Percentiles rank a stretch among this genome's conserved stretches.
Evolutionary conservation across 2,888 invertebrate species (phyloP).

Genomic region (Toxonevra muliebris): DNA sequence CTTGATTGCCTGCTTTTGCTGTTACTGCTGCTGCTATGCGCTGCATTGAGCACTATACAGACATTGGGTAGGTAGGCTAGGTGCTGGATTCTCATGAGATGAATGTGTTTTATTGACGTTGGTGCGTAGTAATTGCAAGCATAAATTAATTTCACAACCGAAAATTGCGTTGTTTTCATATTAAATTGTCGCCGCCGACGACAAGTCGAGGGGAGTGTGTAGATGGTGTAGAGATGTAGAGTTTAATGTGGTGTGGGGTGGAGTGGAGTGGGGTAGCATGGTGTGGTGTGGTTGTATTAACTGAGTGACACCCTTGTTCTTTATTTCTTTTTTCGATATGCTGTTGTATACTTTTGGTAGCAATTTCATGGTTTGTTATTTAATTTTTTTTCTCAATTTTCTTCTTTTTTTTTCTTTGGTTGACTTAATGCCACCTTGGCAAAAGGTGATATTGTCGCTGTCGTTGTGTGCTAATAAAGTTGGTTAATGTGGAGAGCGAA

Average conservation of each 20-base stretch:
- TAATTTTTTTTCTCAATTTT: conserved; percentile 35
- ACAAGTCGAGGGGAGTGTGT: background rate
- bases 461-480: conserved; percentile 32
- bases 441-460: conserved; percentile 27
- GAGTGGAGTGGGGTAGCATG: background rate
- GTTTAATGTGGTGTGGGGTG: background rate
- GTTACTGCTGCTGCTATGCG: conserved; percentile 1
- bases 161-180: conserved; percentile 57
- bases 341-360: conserved; percentile 28
- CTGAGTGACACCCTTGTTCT: background rate
- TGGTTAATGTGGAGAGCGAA: conserved; percentile 7
- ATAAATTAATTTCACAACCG: conserved; percentile 66
- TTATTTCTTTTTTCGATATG: background rate
- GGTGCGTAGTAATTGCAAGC: conserved; percentile 63
- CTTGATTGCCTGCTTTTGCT: conserved; percentile 3
- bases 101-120: conserved; percentile 65
- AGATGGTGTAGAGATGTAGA: conserved; percentile 18
- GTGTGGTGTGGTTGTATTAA: background rate
- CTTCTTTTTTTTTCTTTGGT: conserved; percentile 28
- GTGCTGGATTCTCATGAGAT: conserved; percentile 40
- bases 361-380: conserved; percentile 44
- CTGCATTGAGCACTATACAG: conserved; percentile 1
- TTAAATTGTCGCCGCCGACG: conserved; percentile 26
- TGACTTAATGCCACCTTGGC: conserved; percentile 23
- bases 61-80: conserved; percentile 14